A percentile compares a stretch with the other conserved stretches of the same genome.
Evolutionary conservation across 2,888 invertebrate species (phyloP).

Genomic region (Cephus spinipes): DNA sequence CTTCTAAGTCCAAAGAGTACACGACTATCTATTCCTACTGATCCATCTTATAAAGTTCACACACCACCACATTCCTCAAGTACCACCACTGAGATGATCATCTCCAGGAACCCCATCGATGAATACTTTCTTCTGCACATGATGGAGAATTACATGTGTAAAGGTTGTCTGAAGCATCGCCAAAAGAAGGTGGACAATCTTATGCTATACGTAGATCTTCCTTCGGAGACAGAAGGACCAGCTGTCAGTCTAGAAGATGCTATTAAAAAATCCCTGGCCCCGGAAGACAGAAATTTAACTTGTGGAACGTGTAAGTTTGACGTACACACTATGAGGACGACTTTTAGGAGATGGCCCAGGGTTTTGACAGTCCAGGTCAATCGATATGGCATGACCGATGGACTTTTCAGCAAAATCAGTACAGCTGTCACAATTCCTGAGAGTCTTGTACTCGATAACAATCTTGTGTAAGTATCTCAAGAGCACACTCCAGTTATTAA

Average conservation of each 20-base stretch:
- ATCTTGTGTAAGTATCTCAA: slow-evolving; percentile 42
- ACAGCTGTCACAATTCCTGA: slow-evolving; percentile 49
- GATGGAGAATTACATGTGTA: slow-evolving; percentile 51
- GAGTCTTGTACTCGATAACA: slow-evolving; percentile 36
- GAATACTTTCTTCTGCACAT: slow-evolving; percentile 50
- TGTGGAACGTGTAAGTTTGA: slow-evolving; percentile 51
- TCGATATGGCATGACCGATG: slow-evolving; percentile 51
- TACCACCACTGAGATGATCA: background rate
- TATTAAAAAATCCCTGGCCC: slow-evolving; percentile 44
- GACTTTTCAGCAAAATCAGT: slow-evolving; percentile 49
- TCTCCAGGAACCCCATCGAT: slow-evolving; percentile 47
- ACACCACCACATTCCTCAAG: slow-evolving; percentile 27
- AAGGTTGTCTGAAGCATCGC: slow-evolving; percentile 46
- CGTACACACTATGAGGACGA: slow-evolving; percentile 45
- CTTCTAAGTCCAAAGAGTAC: slow-evolving; percentile 31
- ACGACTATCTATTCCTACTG: slow-evolving; percentile 30
- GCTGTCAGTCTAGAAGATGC: slow-evolving; percentile 38
- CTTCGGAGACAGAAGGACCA: slow-evolving; percentile 33
- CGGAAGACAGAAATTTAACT: slow-evolving; percentile 48
- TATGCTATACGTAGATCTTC: slow-evolving; percentile 52
- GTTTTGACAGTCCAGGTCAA: slow-evolving; percentile 52
- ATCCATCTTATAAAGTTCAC: slow-evolving; percentile 28
- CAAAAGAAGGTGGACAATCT: slow-evolving; percentile 52
- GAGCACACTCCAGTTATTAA: background rate
- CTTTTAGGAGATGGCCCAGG: slow-evolving; percentile 48